A percentile compares a stretch with the other conserved stretches of the same genome.
phyloP scores from a whole-genome alignment of 2,888 invertebrate genomes.

The Invenusta paracnida region DNA sequence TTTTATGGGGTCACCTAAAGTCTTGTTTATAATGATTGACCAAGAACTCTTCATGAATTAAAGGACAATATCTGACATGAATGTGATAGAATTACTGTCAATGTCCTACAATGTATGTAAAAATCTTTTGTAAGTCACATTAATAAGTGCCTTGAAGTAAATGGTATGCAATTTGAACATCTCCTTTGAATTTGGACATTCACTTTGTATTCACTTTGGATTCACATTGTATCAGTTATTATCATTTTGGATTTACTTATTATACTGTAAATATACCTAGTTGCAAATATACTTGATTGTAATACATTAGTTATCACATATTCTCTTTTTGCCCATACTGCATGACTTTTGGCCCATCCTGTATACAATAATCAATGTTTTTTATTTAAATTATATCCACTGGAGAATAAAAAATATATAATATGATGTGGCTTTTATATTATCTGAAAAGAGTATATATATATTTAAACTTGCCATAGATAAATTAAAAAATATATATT shows the following conservation, averaged over 20 bases:
- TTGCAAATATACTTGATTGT: not conserved
- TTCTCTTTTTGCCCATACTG: not conserved
- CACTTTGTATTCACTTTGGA: not conserved
- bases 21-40: constrained; percentile 5
- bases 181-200: not conserved
- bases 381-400: no score
- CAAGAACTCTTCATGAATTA: constrained; percentile 25
- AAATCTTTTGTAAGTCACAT: not conserved
- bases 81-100: constrained; percentile 18
- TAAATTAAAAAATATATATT: no score
- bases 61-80: not conserved
- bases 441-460: no score
- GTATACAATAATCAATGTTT: no score
- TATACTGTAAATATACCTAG: not conserved
- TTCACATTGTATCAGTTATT: no score
- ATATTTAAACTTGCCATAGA: no score
- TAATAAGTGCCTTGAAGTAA: not conserved
- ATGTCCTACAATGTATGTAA: not conserved
- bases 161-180: not conserved
- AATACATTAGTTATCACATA: not conserved
- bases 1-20: constrained; percentile 12
- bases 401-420: no score
- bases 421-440: no score
- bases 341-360: not conserved
- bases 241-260: not conserved